Evolutionary conservation across 1,140 invertebrate species (phyloP).

Genomic region (Pogonomyrmex barbatus): DNA sequence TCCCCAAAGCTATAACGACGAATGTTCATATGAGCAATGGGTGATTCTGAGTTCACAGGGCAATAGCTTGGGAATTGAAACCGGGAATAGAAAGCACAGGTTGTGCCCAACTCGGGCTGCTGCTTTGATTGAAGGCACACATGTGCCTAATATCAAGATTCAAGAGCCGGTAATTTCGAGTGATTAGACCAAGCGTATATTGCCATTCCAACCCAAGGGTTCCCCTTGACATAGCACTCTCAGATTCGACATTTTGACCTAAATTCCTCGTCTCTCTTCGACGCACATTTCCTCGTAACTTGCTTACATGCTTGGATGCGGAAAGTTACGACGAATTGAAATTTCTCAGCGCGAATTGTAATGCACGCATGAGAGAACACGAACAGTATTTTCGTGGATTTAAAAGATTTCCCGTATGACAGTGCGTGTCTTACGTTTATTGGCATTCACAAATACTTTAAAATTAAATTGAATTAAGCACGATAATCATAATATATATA

Average conservation of each 20-base stretch:
- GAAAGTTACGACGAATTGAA: slow-evolving; percentile 30
- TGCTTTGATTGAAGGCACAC: slow-evolving; percentile 59
- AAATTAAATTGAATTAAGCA: not conserved
- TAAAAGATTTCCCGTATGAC: not conserved
- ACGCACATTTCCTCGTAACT: not conserved
- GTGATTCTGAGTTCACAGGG: slow-evolving; percentile 15
- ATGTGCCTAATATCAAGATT: slow-evolving; percentile 44
- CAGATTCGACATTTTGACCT: slow-evolving; percentile 42
- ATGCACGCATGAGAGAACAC: not conserved
- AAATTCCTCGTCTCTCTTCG: slow-evolving; percentile 38
- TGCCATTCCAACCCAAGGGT: slow-evolving; percentile 35
- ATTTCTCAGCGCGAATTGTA: slow-evolving; percentile 2
- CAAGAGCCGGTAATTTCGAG: slow-evolving; percentile 66
- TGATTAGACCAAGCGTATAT: slow-evolving; percentile 61
- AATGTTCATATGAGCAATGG: not conserved
- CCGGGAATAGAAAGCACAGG: slow-evolving; percentile 37
- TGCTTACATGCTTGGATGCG: not conserved
- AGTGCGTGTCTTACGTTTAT: not conserved
- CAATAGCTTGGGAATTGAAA: slow-evolving; percentile 38
- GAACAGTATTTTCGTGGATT: slow-evolving; percentile 16
- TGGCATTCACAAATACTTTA: not conserved
- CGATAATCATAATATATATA: not conserved
- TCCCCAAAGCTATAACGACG: slow-evolving; percentile 16
- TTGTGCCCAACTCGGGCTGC: slow-evolving; percentile 28
- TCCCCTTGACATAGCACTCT: slow-evolving; percentile 41